Percentiles rank a stretch among this genome's conserved stretches.
Evolutionary conservation across 2,888 invertebrate species (phyloP).

Genomic region (Drosophila pseudotakahashii): DNA sequence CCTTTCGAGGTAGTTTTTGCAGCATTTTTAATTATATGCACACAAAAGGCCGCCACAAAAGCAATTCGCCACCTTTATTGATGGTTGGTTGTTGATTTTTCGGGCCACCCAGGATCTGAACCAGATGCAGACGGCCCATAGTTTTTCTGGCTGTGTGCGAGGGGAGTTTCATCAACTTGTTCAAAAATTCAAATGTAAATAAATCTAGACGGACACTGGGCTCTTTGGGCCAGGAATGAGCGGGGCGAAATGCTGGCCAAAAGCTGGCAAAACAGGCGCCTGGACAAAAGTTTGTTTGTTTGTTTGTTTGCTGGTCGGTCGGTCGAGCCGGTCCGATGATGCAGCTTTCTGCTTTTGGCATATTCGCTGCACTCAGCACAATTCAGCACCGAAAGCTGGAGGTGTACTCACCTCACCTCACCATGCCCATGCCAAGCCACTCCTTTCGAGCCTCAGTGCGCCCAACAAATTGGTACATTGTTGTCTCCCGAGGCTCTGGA

Average conservation of each 20-base stretch:
- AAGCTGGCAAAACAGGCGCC: slow-evolving; percentile 35
- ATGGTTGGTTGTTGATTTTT: slow-evolving; percentile 63
- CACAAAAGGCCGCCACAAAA: slow-evolving; percentile 77
- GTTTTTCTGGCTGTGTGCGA: slow-evolving; percentile 64
- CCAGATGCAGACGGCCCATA: slow-evolving; percentile 46
- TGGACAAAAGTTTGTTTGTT: slow-evolving; percentile 76
- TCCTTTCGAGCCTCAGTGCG: slow-evolving; percentile 13
- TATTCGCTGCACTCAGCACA: slow-evolving; percentile 73
- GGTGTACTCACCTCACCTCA: not conserved
- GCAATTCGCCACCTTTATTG: slow-evolving; percentile 77
- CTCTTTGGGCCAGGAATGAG: not conserved
- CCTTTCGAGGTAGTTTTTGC: slow-evolving; percentile 62
- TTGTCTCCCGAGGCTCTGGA: slow-evolving; percentile 35
- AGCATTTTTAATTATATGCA: slow-evolving; percentile 78
- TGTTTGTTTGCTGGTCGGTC: slow-evolving; percentile 49
- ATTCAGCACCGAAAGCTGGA: slow-evolving; percentile 39
- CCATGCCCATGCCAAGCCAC: not conserved
- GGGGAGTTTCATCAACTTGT: slow-evolving; percentile 76
- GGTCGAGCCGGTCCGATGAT: slow-evolving; percentile 31
- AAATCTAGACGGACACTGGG: slow-evolving; percentile 62
- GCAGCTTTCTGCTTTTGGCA: slow-evolving; percentile 42
- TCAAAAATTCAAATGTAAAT: slow-evolving; percentile 81
- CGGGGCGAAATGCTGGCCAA: slow-evolving; percentile 2
- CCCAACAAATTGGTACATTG: slow-evolving; percentile 36
- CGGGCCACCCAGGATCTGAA: slow-evolving; percentile 17